phyloP scores from a whole-genome alignment of 2,888 invertebrate species.

The Scaptomyza tumidula region DNA sequence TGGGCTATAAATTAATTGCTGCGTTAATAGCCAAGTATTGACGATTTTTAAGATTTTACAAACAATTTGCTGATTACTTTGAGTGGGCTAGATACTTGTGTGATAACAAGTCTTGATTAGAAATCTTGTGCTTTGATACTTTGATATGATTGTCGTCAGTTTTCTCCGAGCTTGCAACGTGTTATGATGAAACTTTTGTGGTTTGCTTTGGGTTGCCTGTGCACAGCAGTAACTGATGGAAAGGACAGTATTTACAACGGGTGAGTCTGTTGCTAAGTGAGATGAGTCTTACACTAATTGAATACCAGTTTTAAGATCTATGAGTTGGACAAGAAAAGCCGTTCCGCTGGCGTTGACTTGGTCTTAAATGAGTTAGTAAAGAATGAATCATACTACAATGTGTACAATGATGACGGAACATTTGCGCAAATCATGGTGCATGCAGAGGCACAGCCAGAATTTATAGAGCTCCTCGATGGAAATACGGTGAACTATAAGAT shows the following conservation, averaged over 20 bases:
- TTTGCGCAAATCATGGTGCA: constrained; percentile 66
- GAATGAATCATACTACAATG: constrained; percentile 61
- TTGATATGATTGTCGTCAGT: constrained; percentile 18
- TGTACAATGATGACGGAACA: constrained; percentile 36
- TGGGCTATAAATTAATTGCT: background rate
- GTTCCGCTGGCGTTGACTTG: constrained; percentile 12
- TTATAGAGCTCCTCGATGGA: constrained; percentile 45
- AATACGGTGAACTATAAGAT: constrained; percentile 46
- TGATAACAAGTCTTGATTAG: constrained; percentile 30
- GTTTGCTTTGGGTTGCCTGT: constrained; percentile 15
- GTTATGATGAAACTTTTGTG: constrained; percentile 47
- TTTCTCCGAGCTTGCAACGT: constrained; percentile 17
- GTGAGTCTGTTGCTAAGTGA: constrained; percentile 27
- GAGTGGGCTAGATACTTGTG: constrained; percentile 12
- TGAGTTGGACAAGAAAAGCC: constrained; percentile 42
- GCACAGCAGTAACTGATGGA: constrained; percentile 14
- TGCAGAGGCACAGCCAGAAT: constrained; percentile 63
- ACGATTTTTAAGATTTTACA: constrained; percentile 33
- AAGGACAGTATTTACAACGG: constrained; percentile 51
- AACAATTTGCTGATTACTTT: constrained; percentile 41
- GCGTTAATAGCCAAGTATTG: background rate
- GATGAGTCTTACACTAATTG: background rate
- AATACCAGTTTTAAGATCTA: constrained; percentile 72
- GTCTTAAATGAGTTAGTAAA: constrained; percentile 44
- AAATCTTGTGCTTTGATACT: constrained; percentile 17